Evolutionary conservation across 2,113 vertebrate species (phyloP).

Genomic region (Hemichromis elongatus): DNA sequence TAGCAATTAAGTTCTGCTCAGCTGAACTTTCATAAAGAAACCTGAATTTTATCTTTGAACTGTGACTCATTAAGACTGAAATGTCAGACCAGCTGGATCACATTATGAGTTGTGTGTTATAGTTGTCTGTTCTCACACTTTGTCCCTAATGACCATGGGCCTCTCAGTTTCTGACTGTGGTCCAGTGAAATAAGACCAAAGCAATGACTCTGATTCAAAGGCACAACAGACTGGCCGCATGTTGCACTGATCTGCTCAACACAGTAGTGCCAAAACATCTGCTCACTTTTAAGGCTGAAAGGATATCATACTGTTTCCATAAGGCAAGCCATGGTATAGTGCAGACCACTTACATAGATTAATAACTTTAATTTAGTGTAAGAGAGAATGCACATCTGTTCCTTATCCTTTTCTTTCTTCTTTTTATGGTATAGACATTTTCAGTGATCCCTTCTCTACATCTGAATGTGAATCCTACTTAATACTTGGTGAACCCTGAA

Average conservation of each 20-base stretch:
- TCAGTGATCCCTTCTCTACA: neutral
- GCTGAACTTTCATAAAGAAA: neutral
- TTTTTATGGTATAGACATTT: neutral
- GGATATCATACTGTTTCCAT: neutral
- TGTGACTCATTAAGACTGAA: neutral
- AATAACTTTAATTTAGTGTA: neutral
- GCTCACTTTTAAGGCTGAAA: neutral
- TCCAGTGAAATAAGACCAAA: conserved; percentile 28
- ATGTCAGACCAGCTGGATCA: neutral
- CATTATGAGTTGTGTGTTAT: neutral
- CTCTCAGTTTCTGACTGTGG: neutral
- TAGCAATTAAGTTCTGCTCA: neutral
- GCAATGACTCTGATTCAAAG: conserved; percentile 21
- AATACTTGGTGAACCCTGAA: neutral
- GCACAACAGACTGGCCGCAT: neutral
- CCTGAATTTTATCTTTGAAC: neutral
- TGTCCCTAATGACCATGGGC: neutral
- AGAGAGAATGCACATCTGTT: neutral
- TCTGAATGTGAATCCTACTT: neutral
- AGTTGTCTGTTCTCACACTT: neutral
- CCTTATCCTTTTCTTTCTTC: neutral
- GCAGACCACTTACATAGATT: neutral
- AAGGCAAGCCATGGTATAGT: neutral
- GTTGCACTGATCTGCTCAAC: neutral
- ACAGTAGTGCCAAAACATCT: conserved; percentile 9